phyloP scores from a whole-genome alignment of 1,140 invertebrate species.

The Cyclina sinensis region DNA sequence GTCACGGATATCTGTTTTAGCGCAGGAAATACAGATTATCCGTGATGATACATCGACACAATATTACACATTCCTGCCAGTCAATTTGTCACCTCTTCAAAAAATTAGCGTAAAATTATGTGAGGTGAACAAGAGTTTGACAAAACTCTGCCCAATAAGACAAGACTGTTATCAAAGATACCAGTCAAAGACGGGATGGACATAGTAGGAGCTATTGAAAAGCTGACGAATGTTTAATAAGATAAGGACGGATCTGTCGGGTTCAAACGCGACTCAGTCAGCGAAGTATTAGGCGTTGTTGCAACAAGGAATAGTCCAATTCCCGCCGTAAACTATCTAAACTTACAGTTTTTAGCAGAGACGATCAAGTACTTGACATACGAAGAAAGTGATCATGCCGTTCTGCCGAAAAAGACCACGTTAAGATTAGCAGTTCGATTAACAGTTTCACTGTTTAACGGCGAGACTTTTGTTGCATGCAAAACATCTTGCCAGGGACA shows the following conservation, averaged over 20 bases:
- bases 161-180: neutral
- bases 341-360: neutral
- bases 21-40: neutral
- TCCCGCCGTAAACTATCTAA: neutral
- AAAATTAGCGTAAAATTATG: neutral
- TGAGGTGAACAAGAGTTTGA: neutral
- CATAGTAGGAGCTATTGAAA: slow-evolving; percentile 16
- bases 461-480: neutral
- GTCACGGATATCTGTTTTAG: neutral
- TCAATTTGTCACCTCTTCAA: neutral
- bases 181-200: neutral
- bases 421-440: neutral
- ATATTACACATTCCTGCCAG: neutral
- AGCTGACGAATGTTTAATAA: neutral
- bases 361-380: neutral
- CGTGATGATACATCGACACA: neutral
- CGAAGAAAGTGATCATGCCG: neutral
- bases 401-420: neutral
- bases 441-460: neutral
- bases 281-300: slow-evolving; percentile 4
- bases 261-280: neutral
- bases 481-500: slow-evolving; percentile 4
- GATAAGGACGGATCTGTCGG: neutral
- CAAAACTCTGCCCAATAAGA: neutral
- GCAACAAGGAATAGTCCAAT: neutral